Evolutionary conservation across 2,888 invertebrate genomes (phyloP).

Genomic region (Leptinotarsa rubiginosa): DNA sequence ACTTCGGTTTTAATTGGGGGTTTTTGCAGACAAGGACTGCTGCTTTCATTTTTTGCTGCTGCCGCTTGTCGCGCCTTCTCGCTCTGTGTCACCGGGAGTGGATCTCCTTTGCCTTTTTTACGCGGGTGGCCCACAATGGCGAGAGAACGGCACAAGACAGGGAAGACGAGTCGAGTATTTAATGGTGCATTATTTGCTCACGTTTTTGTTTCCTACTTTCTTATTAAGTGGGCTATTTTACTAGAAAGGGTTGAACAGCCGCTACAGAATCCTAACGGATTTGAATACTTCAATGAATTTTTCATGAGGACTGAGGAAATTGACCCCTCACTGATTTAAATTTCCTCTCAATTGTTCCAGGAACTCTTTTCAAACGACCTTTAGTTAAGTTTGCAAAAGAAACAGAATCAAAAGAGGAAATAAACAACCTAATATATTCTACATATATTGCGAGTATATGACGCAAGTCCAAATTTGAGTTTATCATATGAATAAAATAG

Average conservation of each 20-base stretch:
- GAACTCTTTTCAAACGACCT: too few relatives aligned
- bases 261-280: too few relatives aligned
- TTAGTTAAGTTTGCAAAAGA: too few relatives aligned
- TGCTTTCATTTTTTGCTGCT: conserved; percentile 53
- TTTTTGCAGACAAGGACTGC: conserved; percentile 61
- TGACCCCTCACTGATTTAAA: too few relatives aligned
- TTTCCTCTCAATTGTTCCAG: too few relatives aligned
- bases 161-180: conserved; percentile 27
- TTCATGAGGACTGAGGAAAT: too few relatives aligned
- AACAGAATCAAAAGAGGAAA: too few relatives aligned
- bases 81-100: conserved; percentile 26
- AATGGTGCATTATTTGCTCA: conserved; percentile 31
- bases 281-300: too few relatives aligned
- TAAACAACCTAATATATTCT: too few relatives aligned
- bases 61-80: conserved; percentile 44
- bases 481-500: too few relatives aligned
- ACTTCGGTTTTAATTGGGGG: conserved; percentile 67
- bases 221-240: conserved; percentile 20
- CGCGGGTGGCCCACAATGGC: conserved; percentile 20
- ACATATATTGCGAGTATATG: too few relatives aligned
- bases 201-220: conserved; percentile 29
- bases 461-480: too few relatives aligned
- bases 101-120: conserved; percentile 37
- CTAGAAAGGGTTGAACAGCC: neutral
- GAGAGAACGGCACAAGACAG: conserved; percentile 22